These are phyloP conservation scores for Macrotrachela quadricornifera DNA, from an alignment of 1,140 invertebrate species.

Conservation along the genomic window DNA sequence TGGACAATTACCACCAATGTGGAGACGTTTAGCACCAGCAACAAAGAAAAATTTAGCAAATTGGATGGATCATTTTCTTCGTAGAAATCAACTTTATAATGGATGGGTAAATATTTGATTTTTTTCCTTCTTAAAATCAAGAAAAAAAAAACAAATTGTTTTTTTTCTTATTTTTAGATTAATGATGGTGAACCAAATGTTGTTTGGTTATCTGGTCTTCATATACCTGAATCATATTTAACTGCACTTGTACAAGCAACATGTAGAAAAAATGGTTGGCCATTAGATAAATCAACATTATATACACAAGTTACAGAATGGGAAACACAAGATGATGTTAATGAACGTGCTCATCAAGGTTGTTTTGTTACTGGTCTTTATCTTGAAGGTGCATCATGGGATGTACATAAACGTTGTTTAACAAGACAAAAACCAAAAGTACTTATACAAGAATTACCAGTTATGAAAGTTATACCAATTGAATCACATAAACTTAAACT, in stretches of 20 bases:
- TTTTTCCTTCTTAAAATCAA: not conserved
- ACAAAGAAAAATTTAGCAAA: constrained; percentile 58
- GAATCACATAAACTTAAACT: constrained; percentile 57
- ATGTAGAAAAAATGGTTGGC: constrained; percentile 62
- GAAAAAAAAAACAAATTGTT: no score
- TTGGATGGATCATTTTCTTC: constrained; percentile 66
- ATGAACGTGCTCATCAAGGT: constrained; percentile 57
- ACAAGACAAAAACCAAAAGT: constrained; percentile 54
- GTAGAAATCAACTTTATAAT: constrained; percentile 44
- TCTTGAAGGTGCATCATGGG: constrained; percentile 72
- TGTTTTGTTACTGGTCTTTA: constrained; percentile 83
- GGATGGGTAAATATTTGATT: constrained; percentile 41
- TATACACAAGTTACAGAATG: constrained; percentile 43
- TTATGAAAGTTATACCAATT: constrained; percentile 60
- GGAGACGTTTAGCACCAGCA: constrained; percentile 55
- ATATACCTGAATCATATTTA: constrained; percentile 67
- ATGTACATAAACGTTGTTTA: constrained; percentile 44
- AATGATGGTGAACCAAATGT: constrained; percentile 48
- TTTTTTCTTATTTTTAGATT: constrained; percentile 16
- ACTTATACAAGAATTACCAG: constrained; percentile 56
- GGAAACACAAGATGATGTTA: constrained; percentile 42
- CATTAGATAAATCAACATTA: constrained; percentile 56
- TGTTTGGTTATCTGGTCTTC: constrained; percentile 68
- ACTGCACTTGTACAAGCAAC: constrained; percentile 61
- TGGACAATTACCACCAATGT: constrained; percentile 54